Evolutionary conservation across 2,888 invertebrate genomes (phyloP), one percentile per base, ranked within the genome.

Genomic region (Blastobasis lacticolella): DNA sequence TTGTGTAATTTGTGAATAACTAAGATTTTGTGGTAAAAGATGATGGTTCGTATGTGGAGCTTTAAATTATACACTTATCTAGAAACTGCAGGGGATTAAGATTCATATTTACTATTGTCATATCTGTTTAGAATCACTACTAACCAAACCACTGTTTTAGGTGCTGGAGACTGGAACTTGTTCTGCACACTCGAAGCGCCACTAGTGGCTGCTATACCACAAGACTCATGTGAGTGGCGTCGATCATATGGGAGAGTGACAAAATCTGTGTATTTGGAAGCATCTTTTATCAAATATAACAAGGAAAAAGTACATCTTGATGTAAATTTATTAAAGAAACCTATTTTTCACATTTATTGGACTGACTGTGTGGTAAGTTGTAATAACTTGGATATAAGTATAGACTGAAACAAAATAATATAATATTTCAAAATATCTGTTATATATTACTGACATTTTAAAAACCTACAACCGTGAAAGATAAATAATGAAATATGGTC

Each of bases 271-370:
- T 93, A 93, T 66, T 89, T 97, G 52, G 94, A 94, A 64, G 95
- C 94, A 6, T 92, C 91, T 53, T 96, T 97, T 77, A 90, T 94
- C 48, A 94, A 94, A 49, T 96, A 94, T 72, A 93, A 93, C 73
- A 92, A 92, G 55, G 93, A 91, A 51, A 91, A 92, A 56, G 77
- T 96, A 51, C 94, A 94, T 46, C 91, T 92, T 56, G 93, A 92
- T 73, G 92, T 94, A 81, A 94, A 94, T 71, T 90, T 98, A 47
- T 89, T 97, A 55, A 94, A 95, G 62, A 94, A 95, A 66, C 96
- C 97, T 8, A 93, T 98, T 75, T 92, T 98, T 72, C 97, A 98
- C 78, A 94, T 96, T 54, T 98, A 94, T 80, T 97, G 97, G 94
- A 97, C 95, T 36, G 97, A 98, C 76, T 97, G 97, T 90, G 92